Conservation (phyloP, 2,797 vertebrate genomes). For the Lithobates sylvaticus region DNA sequence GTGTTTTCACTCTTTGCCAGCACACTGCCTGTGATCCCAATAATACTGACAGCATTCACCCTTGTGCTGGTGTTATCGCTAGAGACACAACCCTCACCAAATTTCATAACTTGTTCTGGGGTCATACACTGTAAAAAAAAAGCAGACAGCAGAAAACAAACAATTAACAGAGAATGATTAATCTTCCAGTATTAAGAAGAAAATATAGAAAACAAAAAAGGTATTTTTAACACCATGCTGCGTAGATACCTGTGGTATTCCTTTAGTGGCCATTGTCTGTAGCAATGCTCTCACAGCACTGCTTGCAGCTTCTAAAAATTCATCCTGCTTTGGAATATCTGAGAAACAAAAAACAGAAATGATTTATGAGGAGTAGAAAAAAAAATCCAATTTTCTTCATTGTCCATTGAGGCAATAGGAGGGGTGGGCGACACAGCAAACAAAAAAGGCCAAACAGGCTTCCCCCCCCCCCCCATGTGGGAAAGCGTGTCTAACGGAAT, state of each 20-base stretch:
- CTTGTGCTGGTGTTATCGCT: constrained; percentile 85
- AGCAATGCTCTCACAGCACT: constrained; percentile 92
- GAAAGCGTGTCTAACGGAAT: too few relatives aligned
- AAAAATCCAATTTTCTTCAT: too few relatives aligned
- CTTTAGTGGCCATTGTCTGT: constrained; percentile 90
- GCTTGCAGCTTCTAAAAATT: constrained; percentile 93
- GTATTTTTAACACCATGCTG: not conserved
- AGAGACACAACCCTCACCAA: constrained; percentile 84
- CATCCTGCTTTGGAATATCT: constrained; percentile 88
- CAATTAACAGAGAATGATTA: too few relatives aligned
- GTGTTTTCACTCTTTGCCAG: constrained; percentile 86
- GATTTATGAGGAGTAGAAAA: too few relatives aligned
- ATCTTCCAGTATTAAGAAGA: not conserved
- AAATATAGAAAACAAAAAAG: too few relatives aligned
- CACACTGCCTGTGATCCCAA: constrained; percentile 93
- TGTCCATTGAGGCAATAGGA: too few relatives aligned
- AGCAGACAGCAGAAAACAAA: not conserved
- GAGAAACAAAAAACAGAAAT: not conserved
- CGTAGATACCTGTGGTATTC: constrained; percentile 87
- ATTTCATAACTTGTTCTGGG: constrained; percentile 89
- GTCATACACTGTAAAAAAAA: constrained; percentile 82
- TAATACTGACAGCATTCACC: constrained; percentile 91
- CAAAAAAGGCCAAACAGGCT: too few relatives aligned
- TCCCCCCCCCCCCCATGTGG: too few relatives aligned
- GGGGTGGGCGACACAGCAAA: too few relatives aligned